Evolutionary conservation across 2,797 vertebrate genomes (phyloP), one percentile per base, ranked within the genome.

Genomic region (Galaxias olidus): DNA sequence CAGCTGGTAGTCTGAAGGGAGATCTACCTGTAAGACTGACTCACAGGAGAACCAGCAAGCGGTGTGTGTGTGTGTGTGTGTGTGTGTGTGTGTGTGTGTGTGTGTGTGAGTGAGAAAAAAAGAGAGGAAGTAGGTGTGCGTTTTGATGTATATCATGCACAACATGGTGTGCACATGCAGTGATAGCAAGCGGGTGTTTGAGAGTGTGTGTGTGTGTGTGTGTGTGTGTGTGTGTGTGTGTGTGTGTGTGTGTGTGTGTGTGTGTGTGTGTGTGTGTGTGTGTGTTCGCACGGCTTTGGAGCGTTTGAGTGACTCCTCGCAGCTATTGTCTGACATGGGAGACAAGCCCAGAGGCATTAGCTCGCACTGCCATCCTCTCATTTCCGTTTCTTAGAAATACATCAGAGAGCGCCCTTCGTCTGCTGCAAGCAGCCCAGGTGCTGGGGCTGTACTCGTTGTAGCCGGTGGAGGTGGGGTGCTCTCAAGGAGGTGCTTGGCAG

Each of bases 331-430:
- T 81, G 79, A 69, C 68, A 73, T 54, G 50, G 63, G 71, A 74
- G 72, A 73, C 6, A 12, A 72, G 76, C 72, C 72, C 53, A 64
- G 42, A 72, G 72, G 69, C 69, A 73, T 78, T 63, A 75, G 68
- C 19, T 72, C 17, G 48, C 61, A 65, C 74, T 69, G 72, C 73
- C 72, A 61, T 68, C 66, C 58, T 40, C 62, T 79, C 77, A 71
- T 79, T 78, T 71, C 58, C 0, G 73, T 10, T 66, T 81, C 74
- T 69, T 77, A 64, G 76, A 80, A 83, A 81, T 76, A 81, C 76
- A 77, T 55, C 67, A 13, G 65, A 63, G 76, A 80, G 74, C 76
- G 15, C 64, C 81, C 75, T 79, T 79, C 55, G 64, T 75, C 42
- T 10, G 6, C 67, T 44, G 72, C 65, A 68, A n/a, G 60, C 40